Conservation (phyloP, 2,797 vertebrate species). For the Cheirogaleus major region DNA sequence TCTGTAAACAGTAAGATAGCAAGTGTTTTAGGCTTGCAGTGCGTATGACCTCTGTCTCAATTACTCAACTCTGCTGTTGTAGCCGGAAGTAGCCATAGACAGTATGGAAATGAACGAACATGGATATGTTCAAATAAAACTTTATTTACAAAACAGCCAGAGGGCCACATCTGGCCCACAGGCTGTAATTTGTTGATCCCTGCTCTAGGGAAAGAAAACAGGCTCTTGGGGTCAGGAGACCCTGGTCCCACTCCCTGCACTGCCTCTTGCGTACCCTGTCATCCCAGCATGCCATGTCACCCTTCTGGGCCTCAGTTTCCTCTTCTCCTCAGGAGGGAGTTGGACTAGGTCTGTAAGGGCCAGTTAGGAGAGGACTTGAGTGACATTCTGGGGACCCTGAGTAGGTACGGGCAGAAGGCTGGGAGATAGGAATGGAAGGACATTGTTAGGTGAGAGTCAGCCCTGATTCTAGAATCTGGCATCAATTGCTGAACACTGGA, state of each 20-base stretch:
- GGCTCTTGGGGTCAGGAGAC: not conserved
- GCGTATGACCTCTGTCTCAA: not conserved
- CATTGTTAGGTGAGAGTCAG: not conserved
- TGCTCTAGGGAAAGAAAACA: not conserved
- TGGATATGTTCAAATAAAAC: not conserved
- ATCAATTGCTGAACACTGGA: not conserved
- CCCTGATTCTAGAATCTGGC: not conserved
- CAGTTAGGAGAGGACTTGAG: not conserved
- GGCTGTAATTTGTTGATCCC: not conserved
- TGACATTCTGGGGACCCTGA: not conserved
- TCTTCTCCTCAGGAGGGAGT: not conserved
- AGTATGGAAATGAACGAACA: not conserved
- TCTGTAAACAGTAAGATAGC: not conserved
- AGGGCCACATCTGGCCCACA: not conserved
- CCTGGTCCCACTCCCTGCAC: not conserved
- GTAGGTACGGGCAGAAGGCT: not conserved
- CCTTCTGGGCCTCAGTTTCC: not conserved
- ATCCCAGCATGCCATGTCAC: not conserved
- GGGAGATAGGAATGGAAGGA: not conserved
- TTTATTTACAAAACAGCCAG: not conserved
- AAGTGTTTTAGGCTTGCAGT: not conserved
- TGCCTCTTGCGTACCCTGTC: not conserved
- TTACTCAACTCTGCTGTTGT: not conserved
- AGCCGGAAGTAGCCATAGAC: not conserved
- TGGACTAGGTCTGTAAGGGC: not conserved